A percentile compares a stretch with the other conserved stretches of the same genome.
phyloP scores from a whole-genome alignment of 2,888 invertebrate species.

The Hetaerina titia region DNA sequence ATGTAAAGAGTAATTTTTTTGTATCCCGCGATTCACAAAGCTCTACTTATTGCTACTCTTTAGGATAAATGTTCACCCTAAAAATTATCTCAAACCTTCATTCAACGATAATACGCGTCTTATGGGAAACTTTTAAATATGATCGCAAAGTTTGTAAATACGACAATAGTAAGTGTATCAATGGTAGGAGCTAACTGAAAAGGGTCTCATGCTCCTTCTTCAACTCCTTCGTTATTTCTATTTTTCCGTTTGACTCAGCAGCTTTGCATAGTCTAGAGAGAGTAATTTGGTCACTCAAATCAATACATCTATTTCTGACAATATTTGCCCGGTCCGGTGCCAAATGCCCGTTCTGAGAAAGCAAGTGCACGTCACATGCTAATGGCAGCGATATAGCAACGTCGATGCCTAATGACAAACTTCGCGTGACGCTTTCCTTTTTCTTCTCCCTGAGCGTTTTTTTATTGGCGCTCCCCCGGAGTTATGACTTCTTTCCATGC shows the following conservation, averaged over 20 bases:
- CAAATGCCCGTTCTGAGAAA: neutral
- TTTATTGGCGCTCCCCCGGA: slow-evolving; percentile 10
- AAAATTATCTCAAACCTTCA: neutral
- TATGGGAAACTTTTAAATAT: neutral
- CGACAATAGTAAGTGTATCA: neutral
- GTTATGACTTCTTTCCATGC: neutral
- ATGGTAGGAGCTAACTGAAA: neutral
- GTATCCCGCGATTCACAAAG: no score
- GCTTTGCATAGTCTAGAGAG: neutral
- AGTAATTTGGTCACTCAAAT: slow-evolving; percentile 6
- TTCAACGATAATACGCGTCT: neutral
- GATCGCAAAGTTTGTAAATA: neutral
- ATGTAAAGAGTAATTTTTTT: no score
- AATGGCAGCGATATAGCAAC: slow-evolving; percentile 45
- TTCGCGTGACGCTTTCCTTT: slow-evolving; percentile 24
- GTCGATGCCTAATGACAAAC: slow-evolving; percentile 54
- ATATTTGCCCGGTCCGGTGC: neutral
- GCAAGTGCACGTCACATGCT: neutral
- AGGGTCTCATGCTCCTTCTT: neutral
- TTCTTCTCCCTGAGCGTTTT: neutral
- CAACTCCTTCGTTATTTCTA: neutral
- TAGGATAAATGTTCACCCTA: neutral
- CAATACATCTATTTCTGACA: slow-evolving; percentile 14
- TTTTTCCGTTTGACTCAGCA: neutral
- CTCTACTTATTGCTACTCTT: neutral